Base-by-base conservation (phyloP, 1,140 invertebrate species). In the Drosophila azteca region DNA sequence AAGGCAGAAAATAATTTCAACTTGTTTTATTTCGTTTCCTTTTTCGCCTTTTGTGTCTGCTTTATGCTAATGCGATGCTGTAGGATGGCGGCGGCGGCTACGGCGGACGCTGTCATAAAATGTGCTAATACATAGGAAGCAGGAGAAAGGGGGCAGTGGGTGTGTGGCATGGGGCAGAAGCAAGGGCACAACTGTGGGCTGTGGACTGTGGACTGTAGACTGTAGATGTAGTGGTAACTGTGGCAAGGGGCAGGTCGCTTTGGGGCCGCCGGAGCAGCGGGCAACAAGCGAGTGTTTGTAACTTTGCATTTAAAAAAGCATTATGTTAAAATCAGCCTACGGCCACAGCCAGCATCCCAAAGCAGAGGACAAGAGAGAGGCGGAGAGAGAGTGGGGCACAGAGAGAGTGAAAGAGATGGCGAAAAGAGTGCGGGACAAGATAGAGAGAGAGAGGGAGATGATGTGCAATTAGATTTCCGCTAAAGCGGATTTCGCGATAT, bases 291-390 rank as follows among this genome's bases (percentile, higher is more conserved):
- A 74, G 70, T 85, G 84, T 88, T 88, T 88, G 83, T 88, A 88
- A 89, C 83, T 88, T 88, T 88, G 83, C 83, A 88, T 88, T 88
- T 88, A 88, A 88, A 88, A 88, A 88, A 79, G 84, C 83, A 88
- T 88, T 88, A 88, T 88, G 83, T 83, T 88, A 88, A 88, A 88
- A 88, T 88, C 79, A 77, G 83, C 83, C 83, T 83, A 83, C 67
- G 84, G 83, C 73, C 79, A 83, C 65, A 87, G 81, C 45, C 48
- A 75, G 52, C 54, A 57, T 65, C 45, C 68, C 44, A 55, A 68
- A 68, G 22, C 69, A 46, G 20, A 15, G 59, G 8, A 15, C n/a
- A n/a, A 39, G 39, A 39, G 35, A 35, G 44, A 41, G n/a, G n/a
- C n/a, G n/a, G n/a, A n/a, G 29, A 13, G 26, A 7, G 41, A 57